Percentiles rank a stretch among this genome's conserved stretches.
phyloP scores from a whole-genome alignment of 2,113 vertebrate species.

The Tachuris rubrigastra region DNA sequence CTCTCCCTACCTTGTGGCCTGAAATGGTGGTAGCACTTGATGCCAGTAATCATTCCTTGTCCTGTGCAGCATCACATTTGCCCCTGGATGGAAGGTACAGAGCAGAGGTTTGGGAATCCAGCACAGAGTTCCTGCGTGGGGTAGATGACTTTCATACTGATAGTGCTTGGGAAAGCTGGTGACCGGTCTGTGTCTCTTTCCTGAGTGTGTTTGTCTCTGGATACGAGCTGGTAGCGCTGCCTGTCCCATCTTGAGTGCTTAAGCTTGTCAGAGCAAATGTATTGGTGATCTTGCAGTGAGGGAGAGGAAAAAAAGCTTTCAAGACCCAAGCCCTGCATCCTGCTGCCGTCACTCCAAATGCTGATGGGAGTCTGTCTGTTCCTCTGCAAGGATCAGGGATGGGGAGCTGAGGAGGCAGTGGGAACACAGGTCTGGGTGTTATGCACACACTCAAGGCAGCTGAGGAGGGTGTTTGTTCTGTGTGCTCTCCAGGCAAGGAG shows the following conservation, averaged over 20 bases:
- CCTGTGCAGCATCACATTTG: accelerated
- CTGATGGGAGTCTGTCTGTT: not conserved
- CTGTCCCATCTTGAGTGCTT: not conserved
- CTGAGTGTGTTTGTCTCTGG: not conserved
- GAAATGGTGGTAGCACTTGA: accelerated
- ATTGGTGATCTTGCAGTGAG: not conserved
- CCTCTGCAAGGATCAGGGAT: not conserved
- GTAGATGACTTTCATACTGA: not conserved
- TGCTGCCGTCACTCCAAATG: not conserved
- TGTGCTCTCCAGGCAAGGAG: not conserved
- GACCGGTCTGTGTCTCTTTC: not conserved
- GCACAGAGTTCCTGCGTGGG: not conserved
- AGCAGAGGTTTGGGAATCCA: not conserved
- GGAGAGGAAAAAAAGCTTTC: not conserved
- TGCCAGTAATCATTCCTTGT: accelerated
- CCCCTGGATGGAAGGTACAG: not conserved
- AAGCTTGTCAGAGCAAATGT: not conserved
- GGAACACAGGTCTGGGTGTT: not conserved
- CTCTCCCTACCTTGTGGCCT: not conserved
- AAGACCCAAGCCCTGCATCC: not conserved
- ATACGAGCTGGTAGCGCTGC: accelerated
- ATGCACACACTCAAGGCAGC: not conserved
- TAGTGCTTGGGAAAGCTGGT: not conserved
- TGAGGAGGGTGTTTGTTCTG: accelerated
- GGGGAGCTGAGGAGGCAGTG: not conserved